These are phyloP conservation scores for Sphaerolaimus hirsutus DNA, from an alignment of 2,888 invertebrate genomes.

Conservation along the genomic window DNA sequence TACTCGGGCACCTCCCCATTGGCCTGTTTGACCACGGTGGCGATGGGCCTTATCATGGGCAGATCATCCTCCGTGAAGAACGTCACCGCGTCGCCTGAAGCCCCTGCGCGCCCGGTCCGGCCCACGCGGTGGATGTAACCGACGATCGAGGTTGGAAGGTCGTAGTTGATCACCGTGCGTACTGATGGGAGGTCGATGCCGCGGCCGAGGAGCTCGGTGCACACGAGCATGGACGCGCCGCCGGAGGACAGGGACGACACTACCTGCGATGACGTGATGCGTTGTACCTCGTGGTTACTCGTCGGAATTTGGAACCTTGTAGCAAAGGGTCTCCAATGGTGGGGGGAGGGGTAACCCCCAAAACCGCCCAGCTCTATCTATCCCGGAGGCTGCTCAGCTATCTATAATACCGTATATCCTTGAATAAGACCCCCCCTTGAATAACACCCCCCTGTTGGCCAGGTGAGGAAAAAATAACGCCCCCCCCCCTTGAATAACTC, in stretches of 20 bases:
- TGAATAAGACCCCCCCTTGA: no score
- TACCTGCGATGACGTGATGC: conserved; percentile 43
- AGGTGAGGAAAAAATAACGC: no score
- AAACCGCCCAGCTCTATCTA: no score
- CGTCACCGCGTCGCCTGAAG: conserved; percentile 59
- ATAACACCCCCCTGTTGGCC: no score
- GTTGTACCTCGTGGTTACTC: no score
- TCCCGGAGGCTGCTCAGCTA: no score
- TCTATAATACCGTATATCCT: no score
- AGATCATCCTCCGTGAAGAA: conserved; percentile 71
- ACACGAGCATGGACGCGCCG: conserved; percentile 73
- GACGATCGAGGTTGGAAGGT: conserved; percentile 65
- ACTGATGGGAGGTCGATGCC: conserved; percentile 89
- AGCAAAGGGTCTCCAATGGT: no score
- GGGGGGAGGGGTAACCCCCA: no score
- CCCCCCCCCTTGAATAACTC: no score
- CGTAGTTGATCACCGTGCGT: conserved; percentile 77
- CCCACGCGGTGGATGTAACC: conserved; percentile 65
- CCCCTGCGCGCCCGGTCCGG: conserved; percentile 70
- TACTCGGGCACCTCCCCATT: conserved; percentile 71
- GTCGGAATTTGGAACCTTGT: no score
- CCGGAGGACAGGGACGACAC: conserved; percentile 68
- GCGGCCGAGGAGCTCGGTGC: conserved; percentile 79
- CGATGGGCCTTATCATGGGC: conserved; percentile 56
- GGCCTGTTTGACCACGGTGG: conserved; percentile 58